These are phyloP conservation scores for Amphilophus citrinellus DNA, from an alignment of 2,113 vertebrate genomes.

Conservation along the genomic window DNA sequence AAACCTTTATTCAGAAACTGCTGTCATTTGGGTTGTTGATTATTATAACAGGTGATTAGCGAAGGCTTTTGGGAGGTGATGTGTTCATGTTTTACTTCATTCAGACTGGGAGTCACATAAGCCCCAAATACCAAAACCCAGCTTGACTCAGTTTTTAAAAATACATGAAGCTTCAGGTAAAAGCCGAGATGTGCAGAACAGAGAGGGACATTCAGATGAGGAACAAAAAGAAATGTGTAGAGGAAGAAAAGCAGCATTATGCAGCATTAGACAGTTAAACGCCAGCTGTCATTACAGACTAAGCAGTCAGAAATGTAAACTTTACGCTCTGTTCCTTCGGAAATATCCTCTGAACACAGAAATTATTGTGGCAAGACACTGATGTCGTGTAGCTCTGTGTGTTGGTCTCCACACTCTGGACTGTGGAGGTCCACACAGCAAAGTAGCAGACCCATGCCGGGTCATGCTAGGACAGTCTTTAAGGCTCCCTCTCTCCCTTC, in stretches of 20 bases:
- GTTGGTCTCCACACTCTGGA: not conserved
- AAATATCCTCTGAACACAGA: not conserved
- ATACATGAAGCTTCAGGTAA: not conserved
- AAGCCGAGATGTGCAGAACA: not conserved
- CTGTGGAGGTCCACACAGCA: not conserved
- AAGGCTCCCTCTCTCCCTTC: slow-evolving; percentile 14
- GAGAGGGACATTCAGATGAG: not conserved
- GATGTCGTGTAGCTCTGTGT: not conserved
- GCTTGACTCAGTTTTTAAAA: no score
- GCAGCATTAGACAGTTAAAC: not conserved
- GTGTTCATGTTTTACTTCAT: not conserved
- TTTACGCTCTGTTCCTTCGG: not conserved
- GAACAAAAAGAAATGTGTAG: not conserved
- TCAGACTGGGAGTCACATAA: not conserved
- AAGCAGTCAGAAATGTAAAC: slow-evolving; percentile 2
- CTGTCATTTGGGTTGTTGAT: not conserved
- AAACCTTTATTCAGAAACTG: no score
- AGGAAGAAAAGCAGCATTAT: not conserved
- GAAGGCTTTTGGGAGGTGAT: not conserved
- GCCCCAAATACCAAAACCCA: not conserved
- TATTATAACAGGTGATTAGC: not conserved
- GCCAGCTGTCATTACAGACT: not conserved
- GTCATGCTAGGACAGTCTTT: slow-evolving; percentile 9
- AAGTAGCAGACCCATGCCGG: not conserved
- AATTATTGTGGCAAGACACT: not conserved